These are phyloP conservation scores for Sebastes trivittatus DNA, from an alignment of 2,797 vertebrate genomes.

Conservation along the genomic window DNA sequence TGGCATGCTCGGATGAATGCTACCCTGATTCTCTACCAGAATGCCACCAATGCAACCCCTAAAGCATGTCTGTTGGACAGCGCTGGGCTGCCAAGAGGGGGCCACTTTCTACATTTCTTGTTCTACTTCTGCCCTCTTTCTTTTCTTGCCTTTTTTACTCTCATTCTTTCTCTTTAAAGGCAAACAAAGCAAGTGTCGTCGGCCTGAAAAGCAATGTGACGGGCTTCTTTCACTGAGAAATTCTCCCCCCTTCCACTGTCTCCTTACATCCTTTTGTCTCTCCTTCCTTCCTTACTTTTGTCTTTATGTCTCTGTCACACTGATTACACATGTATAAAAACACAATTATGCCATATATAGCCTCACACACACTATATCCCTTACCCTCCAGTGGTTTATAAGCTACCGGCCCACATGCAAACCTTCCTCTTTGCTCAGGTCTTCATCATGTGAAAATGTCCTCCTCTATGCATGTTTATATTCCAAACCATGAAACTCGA, in stretches of 20 bases:
- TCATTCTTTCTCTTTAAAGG: constrained; percentile 35
- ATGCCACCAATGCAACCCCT: constrained; percentile 71
- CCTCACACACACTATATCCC: not conserved
- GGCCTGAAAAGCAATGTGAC: constrained; percentile 37
- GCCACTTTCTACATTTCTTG: constrained; percentile 58
- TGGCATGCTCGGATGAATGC: constrained; percentile 76
- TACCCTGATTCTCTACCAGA: constrained; percentile 65
- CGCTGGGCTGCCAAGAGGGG: constrained; percentile 55
- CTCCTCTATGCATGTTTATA: constrained; percentile 39
- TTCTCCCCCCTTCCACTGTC: not conserved
- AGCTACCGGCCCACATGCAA: constrained; percentile 17
- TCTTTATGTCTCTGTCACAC: not conserved
- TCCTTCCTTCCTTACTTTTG: not conserved
- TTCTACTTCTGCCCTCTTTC: constrained; percentile 53
- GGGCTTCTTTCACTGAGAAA: constrained; percentile 17
- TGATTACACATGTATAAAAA: constrained; percentile 14
- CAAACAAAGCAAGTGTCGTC: constrained; percentile 54
- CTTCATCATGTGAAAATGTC: constrained; percentile 29
- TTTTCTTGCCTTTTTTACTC: constrained; percentile 20
- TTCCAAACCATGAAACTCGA: constrained; percentile 65
- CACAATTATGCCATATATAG: constrained; percentile 13
- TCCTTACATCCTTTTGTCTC: not conserved
- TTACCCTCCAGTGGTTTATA: not conserved
- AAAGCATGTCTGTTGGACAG: constrained; percentile 62
- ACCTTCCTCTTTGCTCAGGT: constrained; percentile 21